These are phyloP conservation scores for Brachionus rotundiformis DNA, from an alignment of 1,140 invertebrate species.

Conservation along the genomic window DNA sequence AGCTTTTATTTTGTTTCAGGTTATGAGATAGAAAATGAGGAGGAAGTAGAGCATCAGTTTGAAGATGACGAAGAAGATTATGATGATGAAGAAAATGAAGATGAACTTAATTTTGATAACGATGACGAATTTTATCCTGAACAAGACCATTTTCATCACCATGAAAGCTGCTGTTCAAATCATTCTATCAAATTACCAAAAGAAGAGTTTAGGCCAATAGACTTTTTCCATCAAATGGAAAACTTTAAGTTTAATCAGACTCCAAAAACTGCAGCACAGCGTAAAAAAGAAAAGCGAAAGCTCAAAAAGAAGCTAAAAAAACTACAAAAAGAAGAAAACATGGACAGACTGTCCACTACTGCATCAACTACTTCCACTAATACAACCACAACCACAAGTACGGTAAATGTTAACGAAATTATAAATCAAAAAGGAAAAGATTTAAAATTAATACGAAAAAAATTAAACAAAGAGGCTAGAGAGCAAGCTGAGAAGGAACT, in stretches of 20 bases:
- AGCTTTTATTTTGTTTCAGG: background rate
- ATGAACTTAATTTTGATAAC: background rate
- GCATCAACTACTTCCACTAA: background rate
- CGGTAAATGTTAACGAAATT: constrained; percentile 5
- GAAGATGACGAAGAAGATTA: constrained; percentile 17
- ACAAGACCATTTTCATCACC: background rate
- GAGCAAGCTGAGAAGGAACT: background rate
- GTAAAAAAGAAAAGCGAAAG: constrained; percentile 41
- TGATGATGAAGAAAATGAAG: background rate
- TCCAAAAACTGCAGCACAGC: background rate
- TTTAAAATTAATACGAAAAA: background rate
- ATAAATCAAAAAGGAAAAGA: constrained; percentile 21
- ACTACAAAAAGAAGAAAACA: constrained; percentile 1
- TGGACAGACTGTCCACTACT: background rate
- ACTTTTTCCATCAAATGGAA: background rate
- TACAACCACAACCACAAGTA: constrained; percentile 26
- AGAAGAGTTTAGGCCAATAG: background rate
- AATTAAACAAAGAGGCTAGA: background rate
- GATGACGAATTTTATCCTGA: background rate
- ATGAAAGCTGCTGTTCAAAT: constrained; percentile 6
- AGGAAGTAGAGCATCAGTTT: background rate
- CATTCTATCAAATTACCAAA: background rate
- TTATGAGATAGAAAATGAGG: background rate
- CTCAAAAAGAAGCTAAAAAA: constrained; percentile 39
- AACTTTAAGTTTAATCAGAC: background rate